Conservation (phyloP, 2,888 invertebrate genomes). For the Himalopsyche anomala region DNA sequence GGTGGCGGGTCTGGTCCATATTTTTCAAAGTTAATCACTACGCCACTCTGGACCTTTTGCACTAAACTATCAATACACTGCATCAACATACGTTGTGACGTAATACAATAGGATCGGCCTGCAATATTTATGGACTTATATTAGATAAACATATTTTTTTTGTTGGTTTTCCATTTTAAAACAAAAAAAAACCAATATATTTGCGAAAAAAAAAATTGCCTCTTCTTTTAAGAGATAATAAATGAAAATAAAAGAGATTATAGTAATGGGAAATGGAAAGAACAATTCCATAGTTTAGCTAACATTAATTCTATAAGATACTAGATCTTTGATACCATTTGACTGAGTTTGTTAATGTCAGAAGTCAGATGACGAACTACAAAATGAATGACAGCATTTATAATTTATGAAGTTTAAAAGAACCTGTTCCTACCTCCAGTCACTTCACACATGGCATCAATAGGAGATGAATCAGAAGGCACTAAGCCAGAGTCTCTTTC, state of each 20-base stretch:
- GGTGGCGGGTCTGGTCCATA: slow-evolving; percentile 91
- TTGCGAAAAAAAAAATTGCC: not conserved
- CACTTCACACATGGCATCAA: slow-evolving; percentile 99
- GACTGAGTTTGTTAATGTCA: not conserved
- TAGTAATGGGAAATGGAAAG: not conserved
- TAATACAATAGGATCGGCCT: slow-evolving; percentile 96
- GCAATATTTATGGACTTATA: slow-evolving; percentile 62
- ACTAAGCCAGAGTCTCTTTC: slow-evolving; percentile 92
- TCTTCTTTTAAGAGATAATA: not conserved
- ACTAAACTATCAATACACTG: slow-evolving; percentile 98
- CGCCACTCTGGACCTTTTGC: slow-evolving; percentile 97
- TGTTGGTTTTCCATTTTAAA: slow-evolving; percentile 14
- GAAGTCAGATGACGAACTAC: too few relatives aligned
- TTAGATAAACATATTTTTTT: not conserved
- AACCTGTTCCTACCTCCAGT: slow-evolving; percentile 86
- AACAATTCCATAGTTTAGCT: too few relatives aligned
- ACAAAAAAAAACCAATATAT: not conserved
- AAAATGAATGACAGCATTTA: not conserved
- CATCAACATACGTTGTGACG: slow-evolving; percentile 95
- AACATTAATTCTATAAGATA: not conserved
- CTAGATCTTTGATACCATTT: not conserved
- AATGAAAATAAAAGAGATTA: not conserved
- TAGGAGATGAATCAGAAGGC: slow-evolving; percentile 94
- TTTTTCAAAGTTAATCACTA: slow-evolving; percentile 98
- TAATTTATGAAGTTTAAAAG: not conserved